Base-by-base conservation (phyloP, 2,113 vertebrate genomes). In the Salminus brasiliensis region DNA sequence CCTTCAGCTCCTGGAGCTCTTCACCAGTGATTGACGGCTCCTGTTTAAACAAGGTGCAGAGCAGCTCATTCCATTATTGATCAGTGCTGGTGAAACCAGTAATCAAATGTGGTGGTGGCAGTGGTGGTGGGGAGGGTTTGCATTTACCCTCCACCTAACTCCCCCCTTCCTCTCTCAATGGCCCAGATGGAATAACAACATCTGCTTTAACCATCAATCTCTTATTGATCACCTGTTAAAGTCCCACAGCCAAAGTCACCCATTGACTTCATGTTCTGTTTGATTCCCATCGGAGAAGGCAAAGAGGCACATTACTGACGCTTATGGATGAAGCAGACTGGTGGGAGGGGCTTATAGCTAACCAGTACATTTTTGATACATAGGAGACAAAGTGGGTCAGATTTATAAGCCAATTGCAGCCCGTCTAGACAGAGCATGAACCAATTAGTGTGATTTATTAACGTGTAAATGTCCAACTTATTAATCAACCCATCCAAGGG, bases 21-120 rank as follows among this genome's bases (percentile, higher is more conserved):
- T 59, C 60, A 16, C 36, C 69, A 34, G 74, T 86, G 88, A 92
- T 91, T 88, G 90, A 90, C 85, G 60, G 86, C 63, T 87, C 49
- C 10, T 73, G 86, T 39, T 75, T 84, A 85, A 89, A 88, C 87
- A 73, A 89, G 84, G 80, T 87, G 82, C 80, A 71, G 79, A 75
- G 49, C 62, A 73, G 81, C 74, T 80, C 59, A 79, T 85, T 86
- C 81, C 81, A 60, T 68, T 91, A 92, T 93, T 88, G 92, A 93
- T 92, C 84, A 55, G 57, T 39, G 34, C 88, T 88, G 88, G 80
- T 82, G 79, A 87, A 88, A 88, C 88, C 74, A 83, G 87, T 88
- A 88, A 89, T 92, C 90, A 91, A 88, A 90, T 86, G 86, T 86
- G 83, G 52, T 43, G 83, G 85, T 71, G n/a, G n/a, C n/a, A n/a